Evolutionary conservation across 2,797 vertebrate genomes (phyloP).

Genomic region (Pachyuromys duprasi): DNA sequence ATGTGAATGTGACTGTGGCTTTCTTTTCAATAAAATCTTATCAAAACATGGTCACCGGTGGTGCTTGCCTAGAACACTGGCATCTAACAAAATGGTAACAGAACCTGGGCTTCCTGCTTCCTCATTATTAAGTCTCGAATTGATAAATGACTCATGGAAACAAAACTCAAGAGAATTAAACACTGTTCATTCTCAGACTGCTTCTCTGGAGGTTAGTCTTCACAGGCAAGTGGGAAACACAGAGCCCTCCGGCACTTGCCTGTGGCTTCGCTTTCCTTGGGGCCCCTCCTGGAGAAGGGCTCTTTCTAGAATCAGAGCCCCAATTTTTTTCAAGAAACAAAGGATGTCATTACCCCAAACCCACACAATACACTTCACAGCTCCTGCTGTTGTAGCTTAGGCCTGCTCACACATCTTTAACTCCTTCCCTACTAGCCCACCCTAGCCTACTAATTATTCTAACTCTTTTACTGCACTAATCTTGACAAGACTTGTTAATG

Average conservation of each 20-base stretch:
- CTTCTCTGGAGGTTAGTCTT: slow-evolving; percentile 23
- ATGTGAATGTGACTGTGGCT: background rate
- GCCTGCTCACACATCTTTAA: background rate
- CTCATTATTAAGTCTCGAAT: slow-evolving; percentile 8
- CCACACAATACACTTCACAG: background rate
- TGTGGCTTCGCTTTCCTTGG: background rate
- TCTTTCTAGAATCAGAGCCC: background rate
- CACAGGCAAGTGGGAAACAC: background rate
- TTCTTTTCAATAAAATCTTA: background rate
- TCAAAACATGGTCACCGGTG: background rate
- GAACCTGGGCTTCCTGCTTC: background rate
- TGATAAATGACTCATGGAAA: slow-evolving; percentile 21
- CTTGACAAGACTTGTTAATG: background rate
- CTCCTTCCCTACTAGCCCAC: no score
- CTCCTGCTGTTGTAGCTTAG: background rate
- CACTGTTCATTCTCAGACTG: background rate
- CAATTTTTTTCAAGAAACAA: background rate
- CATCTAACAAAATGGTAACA: background rate
- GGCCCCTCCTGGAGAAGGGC: background rate
- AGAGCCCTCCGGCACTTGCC: background rate
- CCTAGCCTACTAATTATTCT: no score
- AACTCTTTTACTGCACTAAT: background rate
- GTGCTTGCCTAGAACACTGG: background rate
- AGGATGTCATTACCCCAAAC: background rate
- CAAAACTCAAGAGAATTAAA: slow-evolving; percentile 5